Evolutionary conservation across 1,140 invertebrate species (phyloP).

Genomic region (Trypoxylus dichotomus): DNA sequence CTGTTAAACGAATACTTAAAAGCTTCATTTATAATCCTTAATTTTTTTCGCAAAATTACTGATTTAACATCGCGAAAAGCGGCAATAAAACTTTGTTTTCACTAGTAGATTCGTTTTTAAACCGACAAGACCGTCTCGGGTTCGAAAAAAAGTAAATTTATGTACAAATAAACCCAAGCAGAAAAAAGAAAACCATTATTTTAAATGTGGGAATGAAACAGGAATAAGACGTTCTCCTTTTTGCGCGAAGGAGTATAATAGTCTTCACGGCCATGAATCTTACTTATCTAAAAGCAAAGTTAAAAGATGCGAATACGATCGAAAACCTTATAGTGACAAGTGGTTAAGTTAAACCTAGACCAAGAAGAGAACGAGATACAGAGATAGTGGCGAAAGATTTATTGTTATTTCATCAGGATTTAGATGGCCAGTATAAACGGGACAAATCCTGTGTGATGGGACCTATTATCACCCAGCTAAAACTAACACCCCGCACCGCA

Average conservation of each 20-base stretch:
- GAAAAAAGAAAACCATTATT: neutral
- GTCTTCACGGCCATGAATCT: constrained; percentile 42
- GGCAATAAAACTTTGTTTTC: no score
- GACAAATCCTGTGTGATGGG: constrained; percentile 49
- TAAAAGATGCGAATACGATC: constrained; percentile 49
- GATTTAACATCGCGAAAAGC: no score
- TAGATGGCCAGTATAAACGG: constrained; percentile 43
- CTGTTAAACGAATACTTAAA: no score
- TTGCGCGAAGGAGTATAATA: constrained; percentile 3
- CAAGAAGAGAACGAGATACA: constrained; percentile 41
- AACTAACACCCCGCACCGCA: neutral
- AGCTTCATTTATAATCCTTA: no score
- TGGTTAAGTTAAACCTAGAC: constrained; percentile 43
- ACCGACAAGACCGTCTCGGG: neutral
- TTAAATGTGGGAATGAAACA: neutral
- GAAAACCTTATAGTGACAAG: constrained; percentile 44
- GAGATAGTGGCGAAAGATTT: constrained; percentile 45
- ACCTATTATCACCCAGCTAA: constrained; percentile 43
- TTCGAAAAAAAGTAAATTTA: neutral
- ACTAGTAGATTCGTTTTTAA: neutral
- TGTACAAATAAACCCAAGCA: neutral
- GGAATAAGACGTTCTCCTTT: neutral
- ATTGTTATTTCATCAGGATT: constrained; percentile 51
- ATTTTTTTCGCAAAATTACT: no score
- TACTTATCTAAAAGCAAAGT: constrained; percentile 45